Evolutionary conservation across 2,113 vertebrate species (phyloP), one percentile per base, ranked within the genome.

Genomic region (Halcyon malimbica): DNA sequence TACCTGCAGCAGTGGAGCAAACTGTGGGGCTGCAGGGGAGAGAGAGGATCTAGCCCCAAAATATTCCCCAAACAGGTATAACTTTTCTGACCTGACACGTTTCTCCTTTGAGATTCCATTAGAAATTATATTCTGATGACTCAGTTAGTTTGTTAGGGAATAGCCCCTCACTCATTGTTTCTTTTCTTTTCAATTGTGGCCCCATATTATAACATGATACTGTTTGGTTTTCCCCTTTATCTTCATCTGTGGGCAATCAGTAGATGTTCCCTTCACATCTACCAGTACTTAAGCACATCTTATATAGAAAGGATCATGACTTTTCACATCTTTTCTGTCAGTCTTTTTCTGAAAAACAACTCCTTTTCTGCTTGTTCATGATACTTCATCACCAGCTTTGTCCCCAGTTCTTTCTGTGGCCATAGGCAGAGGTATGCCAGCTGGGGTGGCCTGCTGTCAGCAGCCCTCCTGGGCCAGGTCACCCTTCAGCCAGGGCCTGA

Each of bases 371-470:
- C 71, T 62, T 29, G 25, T 53, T 53, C 6, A 3, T 1, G 0
- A 14, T 37, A 23, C 39, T 53, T 59, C 28, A 12, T 46, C 7
- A 28, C 79, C 5, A 2, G 19, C 62, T 53, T 79, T 86, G 37
- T 44, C 15, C 68, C 31, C 46, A 11, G 37, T 4, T 81, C 18
- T 41, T 39, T 35, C 60, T 20, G 68, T 67, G 68, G 50, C 86
- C 1, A 0, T 3, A 18, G 44, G n/a, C 41, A 57, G 54, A 53
- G 50, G 33, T 17, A 13, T 3, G 9, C 11, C 4, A 29, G 29
- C 78, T 17, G 37, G n/a, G 35, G 15, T 53, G 3, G 11, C 33
- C 53, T 18, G 44, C 83, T 63, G 20, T 9, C 68, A 33, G 63
- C 59, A 75, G 68, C 51, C 71, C 59, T 41, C 0, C 0, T 16